phyloP scores from a whole-genome alignment of 2,113 vertebrate genomes.

The Cygnus buccinator region DNA sequence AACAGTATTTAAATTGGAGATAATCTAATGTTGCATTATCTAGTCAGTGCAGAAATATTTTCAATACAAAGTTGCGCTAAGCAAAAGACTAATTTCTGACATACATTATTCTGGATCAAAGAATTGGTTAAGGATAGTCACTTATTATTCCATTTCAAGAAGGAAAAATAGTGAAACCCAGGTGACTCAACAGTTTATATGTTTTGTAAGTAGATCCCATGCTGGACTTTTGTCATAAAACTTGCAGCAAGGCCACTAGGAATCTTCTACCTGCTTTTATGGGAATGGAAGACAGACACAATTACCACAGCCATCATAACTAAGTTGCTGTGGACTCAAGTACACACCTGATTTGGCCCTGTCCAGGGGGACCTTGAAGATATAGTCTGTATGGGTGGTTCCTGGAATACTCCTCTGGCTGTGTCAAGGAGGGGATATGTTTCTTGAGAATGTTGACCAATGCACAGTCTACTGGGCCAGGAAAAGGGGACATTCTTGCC shows the following conservation, averaged over 20 bases:
- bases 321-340: neutral
- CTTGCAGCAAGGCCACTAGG: neutral
- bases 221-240: neutral
- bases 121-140: neutral
- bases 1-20: neutral
- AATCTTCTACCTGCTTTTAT: neutral
- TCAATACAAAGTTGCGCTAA: neutral
- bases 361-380: neutral
- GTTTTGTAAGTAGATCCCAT: neutral
- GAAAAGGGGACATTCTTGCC: neutral
- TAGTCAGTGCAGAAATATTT: neutral
- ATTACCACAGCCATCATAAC: neutral
- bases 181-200: neutral
- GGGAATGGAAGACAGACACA: neutral
- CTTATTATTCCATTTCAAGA: neutral
- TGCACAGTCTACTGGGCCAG: neutral
- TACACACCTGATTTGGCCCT: neutral
- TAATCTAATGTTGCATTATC: neutral
- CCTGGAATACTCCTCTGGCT: neutral
- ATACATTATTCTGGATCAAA: neutral
- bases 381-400: neutral
- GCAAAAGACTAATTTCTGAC: neutral
- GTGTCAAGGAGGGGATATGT: neutral
- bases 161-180: neutral
- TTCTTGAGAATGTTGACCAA: neutral